Conservation (phyloP, 2,797 vertebrate genomes). For the Acestrorhynchus altus region DNA sequence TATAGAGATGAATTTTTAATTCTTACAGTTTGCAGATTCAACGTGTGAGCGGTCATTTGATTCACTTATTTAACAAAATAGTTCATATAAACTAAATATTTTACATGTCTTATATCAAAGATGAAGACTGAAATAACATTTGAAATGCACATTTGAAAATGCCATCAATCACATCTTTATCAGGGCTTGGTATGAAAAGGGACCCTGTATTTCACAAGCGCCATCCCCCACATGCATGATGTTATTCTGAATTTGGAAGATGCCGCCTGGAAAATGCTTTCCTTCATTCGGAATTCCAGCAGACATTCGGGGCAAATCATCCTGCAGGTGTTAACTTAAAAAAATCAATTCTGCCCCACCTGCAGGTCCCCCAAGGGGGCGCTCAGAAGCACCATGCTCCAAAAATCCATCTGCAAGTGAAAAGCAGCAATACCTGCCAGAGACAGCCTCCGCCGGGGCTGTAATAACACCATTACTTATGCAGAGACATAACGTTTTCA, state of each 20-base stretch:
- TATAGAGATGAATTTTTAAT: too few species aligned
- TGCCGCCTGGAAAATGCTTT: slow-evolving; percentile 24
- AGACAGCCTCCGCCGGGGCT: slow-evolving; percentile 17
- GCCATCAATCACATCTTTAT: not conserved
- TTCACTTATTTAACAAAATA: too few species aligned
- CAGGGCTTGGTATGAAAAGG: slow-evolving; percentile 10
- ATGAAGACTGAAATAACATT: not conserved
- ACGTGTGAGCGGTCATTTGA: too few species aligned
- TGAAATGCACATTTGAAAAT: not conserved
- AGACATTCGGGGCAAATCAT: slow-evolving; percentile 41
- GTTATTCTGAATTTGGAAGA: slow-evolving; percentile 28
- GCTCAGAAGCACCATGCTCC: slow-evolving; percentile 29
- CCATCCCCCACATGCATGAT: slow-evolving; percentile 14
- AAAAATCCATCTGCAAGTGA: slow-evolving; percentile 42
- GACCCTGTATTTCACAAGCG: not conserved
- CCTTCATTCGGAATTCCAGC: slow-evolving; percentile 33
- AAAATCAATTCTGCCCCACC: slow-evolving; percentile 43
- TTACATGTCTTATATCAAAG: too few species aligned
- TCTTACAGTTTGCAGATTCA: too few species aligned
- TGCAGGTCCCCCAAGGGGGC: slow-evolving; percentile 33
- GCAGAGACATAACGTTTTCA: slow-evolving; percentile 42
- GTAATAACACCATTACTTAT: slow-evolving; percentile 47
- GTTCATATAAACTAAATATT: too few species aligned
- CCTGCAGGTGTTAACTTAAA: slow-evolving; percentile 34
- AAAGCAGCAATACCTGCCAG: slow-evolving; percentile 41